A percentile compares a stretch with the other conserved stretches of the same genome.
These are phyloP conservation scores for Silvanus unidentatus DNA, from an alignment of 2,888 invertebrate species.

Conservation along the genomic window DNA sequence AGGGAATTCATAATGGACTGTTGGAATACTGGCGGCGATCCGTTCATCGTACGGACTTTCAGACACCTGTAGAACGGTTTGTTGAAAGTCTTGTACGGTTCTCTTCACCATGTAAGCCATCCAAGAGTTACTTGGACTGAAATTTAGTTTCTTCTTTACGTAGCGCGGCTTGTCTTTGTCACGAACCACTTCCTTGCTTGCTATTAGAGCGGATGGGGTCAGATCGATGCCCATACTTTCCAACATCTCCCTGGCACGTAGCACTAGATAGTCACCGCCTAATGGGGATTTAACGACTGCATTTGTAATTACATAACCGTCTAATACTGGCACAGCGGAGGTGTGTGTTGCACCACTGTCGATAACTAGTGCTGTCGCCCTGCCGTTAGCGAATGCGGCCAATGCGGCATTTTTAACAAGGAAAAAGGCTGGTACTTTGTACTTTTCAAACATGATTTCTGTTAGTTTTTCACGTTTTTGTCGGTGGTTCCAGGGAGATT, in stretches of 20 bases:
- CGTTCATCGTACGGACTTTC: constrained; percentile 90
- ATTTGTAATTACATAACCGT: constrained; percentile 91
- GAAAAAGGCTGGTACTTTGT: constrained; percentile 96
- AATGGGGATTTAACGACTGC: constrained; percentile 94
- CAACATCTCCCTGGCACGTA: constrained; percentile 60
- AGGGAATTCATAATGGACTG: constrained; percentile 96
- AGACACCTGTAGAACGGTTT: constrained; percentile 71
- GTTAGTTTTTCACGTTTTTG: constrained; percentile 91
- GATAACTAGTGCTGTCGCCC: constrained; percentile 80
- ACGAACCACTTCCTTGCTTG: constrained; percentile 83
- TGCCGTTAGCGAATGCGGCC: constrained; percentile 95
- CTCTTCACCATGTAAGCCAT: constrained; percentile 92
- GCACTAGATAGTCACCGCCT: constrained; percentile 89
- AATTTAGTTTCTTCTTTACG: constrained; percentile 67
- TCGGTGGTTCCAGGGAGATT: constrained; percentile 93
- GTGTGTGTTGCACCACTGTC: constrained; percentile 98
- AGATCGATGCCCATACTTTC: constrained; percentile 53
- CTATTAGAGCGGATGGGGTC: constrained; percentile 55
- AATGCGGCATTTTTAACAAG: constrained; percentile 96
- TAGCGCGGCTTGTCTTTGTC: constrained; percentile 86
- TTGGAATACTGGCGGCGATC: constrained; percentile 77
- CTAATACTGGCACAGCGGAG: constrained; percentile 89
- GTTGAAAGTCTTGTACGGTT: constrained; percentile 69
- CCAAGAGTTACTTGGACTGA: constrained; percentile 84
- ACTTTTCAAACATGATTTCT: constrained; percentile 97